phyloP scores from a whole-genome alignment of 2,888 invertebrate genomes.

The Matsumyia berberina region DNA sequence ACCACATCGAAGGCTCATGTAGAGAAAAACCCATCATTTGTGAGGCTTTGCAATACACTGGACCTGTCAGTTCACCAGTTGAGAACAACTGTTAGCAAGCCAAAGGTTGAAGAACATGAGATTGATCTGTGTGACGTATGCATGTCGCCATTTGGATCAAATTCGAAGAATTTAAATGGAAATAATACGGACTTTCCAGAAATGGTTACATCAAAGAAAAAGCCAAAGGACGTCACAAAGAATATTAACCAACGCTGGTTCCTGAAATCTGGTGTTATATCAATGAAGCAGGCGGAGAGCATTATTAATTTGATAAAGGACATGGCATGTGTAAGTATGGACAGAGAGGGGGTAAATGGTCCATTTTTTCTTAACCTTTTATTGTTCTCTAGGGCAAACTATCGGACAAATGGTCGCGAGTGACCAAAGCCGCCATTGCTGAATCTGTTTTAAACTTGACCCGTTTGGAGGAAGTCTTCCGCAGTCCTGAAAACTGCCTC shows the following conservation, averaged over 20 bases:
- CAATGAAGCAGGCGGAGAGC: slow-evolving; percentile 93
- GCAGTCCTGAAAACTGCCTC: slow-evolving; percentile 91
- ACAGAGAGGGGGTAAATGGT: background rate
- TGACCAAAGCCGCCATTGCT: slow-evolving; percentile 94
- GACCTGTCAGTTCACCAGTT: slow-evolving; percentile 83
- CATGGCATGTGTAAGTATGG: slow-evolving; percentile 92
- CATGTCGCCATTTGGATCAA: slow-evolving; percentile 77
- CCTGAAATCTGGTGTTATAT: slow-evolving; percentile 91
- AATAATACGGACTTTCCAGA: slow-evolving; percentile 47
- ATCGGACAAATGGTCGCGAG: slow-evolving; percentile 92
- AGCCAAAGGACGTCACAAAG: slow-evolving; percentile 81
- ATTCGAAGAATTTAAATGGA: slow-evolving; percentile 43
- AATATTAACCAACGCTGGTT: slow-evolving; percentile 89
- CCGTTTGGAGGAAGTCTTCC: slow-evolving; percentile 90
- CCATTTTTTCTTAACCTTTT: slow-evolving; percentile 6
- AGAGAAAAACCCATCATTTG: slow-evolving; percentile 85
- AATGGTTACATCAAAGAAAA: slow-evolving; percentile 16
- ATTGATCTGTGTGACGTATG: slow-evolving; percentile 74
- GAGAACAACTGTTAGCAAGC: slow-evolving; percentile 77
- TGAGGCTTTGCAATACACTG: slow-evolving; percentile 82
- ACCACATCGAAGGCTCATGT: slow-evolving; percentile 83
- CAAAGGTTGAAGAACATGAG: slow-evolving; percentile 66
- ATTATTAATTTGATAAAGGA: slow-evolving; percentile 95
- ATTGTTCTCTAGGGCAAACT: slow-evolving; percentile 89
- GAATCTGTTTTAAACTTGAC: slow-evolving; percentile 94